Evolutionary conservation across 2,888 invertebrate genomes (phyloP).

Genomic region (Dryocosmus kuriphilus): DNA sequence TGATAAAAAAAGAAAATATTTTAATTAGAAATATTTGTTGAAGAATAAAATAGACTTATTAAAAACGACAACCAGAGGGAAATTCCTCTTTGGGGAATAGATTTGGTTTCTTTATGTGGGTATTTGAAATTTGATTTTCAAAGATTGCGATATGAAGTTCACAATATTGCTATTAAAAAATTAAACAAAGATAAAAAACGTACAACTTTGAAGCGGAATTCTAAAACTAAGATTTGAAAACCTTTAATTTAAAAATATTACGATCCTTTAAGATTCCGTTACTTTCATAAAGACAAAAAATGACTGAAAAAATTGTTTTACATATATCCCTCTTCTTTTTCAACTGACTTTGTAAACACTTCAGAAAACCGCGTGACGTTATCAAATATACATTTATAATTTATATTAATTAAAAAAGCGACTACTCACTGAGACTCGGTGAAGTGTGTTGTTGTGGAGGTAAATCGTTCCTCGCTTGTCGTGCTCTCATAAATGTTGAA

Average conservation of each 20-base stretch:
- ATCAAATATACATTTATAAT: background rate
- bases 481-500: slow-evolving; percentile 87
- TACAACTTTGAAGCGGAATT: too few species aligned
- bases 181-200: too few species aligned
- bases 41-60: too few species aligned
- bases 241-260: background rate
- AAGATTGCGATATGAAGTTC: too few species aligned
- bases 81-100: too few species aligned
- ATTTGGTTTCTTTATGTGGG: too few species aligned
- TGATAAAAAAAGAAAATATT: background rate
- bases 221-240: too few species aligned
- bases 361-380: background rate
- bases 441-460: slow-evolving; percentile 83
- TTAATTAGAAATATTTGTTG: background rate
- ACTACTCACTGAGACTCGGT: slow-evolving; percentile 82
- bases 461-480: slow-evolving; percentile 82
- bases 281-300: too few species aligned
- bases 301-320: too few species aligned
- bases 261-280: background rate
- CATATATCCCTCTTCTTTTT: background rate
- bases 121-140: too few species aligned
- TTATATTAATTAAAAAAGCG: background rate
- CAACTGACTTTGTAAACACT: background rate
- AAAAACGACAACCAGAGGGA: too few species aligned
- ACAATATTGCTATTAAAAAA: too few species aligned